Evolutionary conservation across 2,888 invertebrate species (phyloP).

Genomic region (Agrenia bidenticulata): DNA sequence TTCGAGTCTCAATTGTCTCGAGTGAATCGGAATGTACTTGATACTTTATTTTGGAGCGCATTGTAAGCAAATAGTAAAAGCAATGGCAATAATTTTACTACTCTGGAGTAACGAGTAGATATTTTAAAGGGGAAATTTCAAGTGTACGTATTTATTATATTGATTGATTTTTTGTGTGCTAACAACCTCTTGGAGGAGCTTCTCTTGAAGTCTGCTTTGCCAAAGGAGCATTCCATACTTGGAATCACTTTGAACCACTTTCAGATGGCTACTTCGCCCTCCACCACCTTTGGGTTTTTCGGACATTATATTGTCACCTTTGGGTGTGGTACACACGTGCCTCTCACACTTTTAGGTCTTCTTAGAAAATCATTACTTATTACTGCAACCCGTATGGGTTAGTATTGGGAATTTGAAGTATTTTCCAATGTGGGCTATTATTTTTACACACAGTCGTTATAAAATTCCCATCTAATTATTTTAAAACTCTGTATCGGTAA

Average conservation of each 20-base stretch:
- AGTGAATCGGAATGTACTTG: too few species aligned
- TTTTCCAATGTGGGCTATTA: too few species aligned
- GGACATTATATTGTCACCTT: not conserved
- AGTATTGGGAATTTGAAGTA: not conserved
- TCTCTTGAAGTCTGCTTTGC: constrained; percentile 44
- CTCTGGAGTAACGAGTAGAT: too few species aligned
- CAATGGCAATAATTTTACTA: too few species aligned
- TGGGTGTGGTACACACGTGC: not conserved
- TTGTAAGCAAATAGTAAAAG: too few species aligned
- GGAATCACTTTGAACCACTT: constrained; percentile 11
- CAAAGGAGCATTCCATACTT: constrained; percentile 44
- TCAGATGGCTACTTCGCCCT: constrained; percentile 15
- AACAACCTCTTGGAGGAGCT: constrained; percentile 40
- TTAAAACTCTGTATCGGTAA: too few species aligned
- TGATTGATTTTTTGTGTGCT: constrained; percentile 1
- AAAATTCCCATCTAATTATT: too few species aligned
- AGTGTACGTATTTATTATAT: not conserved
- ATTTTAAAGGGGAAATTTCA: not conserved
- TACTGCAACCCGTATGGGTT: not conserved
- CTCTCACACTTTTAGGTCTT: not conserved
- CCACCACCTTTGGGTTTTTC: not conserved
- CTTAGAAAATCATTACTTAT: too few species aligned
- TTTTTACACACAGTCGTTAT: too few species aligned
- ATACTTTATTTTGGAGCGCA: too few species aligned
- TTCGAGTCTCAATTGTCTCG: too few species aligned